A percentile compares a stretch with the other conserved stretches of the same genome.
Conservation (phyloP, 2,888 invertebrate species). For the Apantesis nais region DNA sequence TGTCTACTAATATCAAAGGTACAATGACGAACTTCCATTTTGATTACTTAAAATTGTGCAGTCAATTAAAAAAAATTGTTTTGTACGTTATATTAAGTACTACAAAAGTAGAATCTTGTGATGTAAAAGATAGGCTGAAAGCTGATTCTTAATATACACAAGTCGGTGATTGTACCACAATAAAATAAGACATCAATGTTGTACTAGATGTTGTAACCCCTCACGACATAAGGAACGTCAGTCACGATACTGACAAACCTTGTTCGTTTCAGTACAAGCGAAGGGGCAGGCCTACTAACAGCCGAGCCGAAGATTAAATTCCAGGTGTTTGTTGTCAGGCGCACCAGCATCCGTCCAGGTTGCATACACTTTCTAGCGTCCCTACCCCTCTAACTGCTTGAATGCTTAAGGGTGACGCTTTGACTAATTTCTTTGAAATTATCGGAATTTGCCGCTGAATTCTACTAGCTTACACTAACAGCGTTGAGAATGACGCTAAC, state of each 20-base stretch:
- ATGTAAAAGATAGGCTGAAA: neutral
- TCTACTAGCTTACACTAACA: conserved; percentile 39
- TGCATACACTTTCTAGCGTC: conserved; percentile 72
- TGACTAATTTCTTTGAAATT: conserved; percentile 60
- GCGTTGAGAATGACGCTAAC: conserved; percentile 46
- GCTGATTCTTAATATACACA: conserved; percentile 9
- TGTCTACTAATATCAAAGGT: conserved; percentile 40
- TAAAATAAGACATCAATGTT: conserved; percentile 37
- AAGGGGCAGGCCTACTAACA: conserved; percentile 83
- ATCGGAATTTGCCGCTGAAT: conserved; percentile 29
- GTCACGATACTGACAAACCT: conserved; percentile 59
- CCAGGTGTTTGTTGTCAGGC: conserved; percentile 68
- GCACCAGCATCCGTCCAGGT: conserved; percentile 71
- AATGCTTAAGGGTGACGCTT: conserved; percentile 73
- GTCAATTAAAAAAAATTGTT: no score
- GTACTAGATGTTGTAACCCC: conserved; percentile 49
- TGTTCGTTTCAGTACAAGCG: conserved; percentile 84
- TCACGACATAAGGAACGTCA: conserved; percentile 30
- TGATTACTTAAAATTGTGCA: neutral
- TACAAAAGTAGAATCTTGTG: neutral
- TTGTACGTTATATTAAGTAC: no score
- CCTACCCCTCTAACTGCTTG: conserved; percentile 59
- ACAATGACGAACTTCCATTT: conserved; percentile 21
- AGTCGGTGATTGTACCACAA: conserved; percentile 32
- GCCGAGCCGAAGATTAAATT: conserved; percentile 70